Evolutionary conservation across 2,797 vertebrate species (phyloP).

Genomic region (Scleropages formosus): DNA sequence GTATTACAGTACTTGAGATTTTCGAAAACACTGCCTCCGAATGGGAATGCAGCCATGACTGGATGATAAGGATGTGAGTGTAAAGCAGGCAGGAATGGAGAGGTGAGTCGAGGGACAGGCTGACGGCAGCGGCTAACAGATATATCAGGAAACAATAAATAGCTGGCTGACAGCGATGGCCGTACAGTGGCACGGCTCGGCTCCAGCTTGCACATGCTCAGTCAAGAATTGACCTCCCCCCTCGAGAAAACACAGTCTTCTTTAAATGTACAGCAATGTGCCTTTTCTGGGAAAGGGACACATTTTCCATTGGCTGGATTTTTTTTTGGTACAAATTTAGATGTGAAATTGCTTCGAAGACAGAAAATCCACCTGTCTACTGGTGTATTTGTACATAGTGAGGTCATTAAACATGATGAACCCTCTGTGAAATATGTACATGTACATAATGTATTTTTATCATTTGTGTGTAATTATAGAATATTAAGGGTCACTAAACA

Average conservation of each 20-base stretch:
- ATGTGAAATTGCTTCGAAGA: too few species aligned
- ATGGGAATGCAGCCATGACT: too few species aligned
- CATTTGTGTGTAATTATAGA: not conserved
- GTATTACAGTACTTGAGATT: too few species aligned
- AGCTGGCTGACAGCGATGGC: not conserved
- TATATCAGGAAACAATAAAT: not conserved
- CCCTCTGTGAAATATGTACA: too few species aligned
- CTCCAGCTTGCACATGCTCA: not conserved
- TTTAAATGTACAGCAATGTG: too few species aligned
- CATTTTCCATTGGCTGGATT: not conserved
- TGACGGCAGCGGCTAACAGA: not conserved
- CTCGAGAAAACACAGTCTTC: not conserved
- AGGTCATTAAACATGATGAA: not conserved
- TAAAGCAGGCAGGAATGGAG: not conserved
- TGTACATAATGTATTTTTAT: not conserved
- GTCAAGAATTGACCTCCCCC: not conserved
- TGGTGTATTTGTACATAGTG: not conserved
- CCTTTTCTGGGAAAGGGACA: too few species aligned
- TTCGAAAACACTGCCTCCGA: not conserved
- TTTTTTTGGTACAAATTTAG: too few species aligned
- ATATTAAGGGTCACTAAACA: too few species aligned
- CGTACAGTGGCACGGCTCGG: not conserved
- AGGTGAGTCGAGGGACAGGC: not conserved
- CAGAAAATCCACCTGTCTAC: too few species aligned
- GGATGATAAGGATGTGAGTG: not conserved